phyloP scores from a whole-genome alignment of 2,888 invertebrate species.

The Polyommatus icarus region DNA sequence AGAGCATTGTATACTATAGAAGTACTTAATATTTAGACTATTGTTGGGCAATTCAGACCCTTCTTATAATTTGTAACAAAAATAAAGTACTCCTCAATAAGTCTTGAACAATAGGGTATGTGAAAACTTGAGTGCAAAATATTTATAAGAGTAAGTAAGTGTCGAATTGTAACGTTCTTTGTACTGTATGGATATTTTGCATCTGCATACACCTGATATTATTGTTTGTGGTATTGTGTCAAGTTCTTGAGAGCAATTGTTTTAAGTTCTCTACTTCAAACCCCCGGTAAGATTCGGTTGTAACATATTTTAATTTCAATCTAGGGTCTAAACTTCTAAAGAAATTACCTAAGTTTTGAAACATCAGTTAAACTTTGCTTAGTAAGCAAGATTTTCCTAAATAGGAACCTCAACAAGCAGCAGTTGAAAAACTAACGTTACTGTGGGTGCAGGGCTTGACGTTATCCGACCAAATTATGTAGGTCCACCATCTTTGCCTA shows the following conservation, averaged over 20 bases:
- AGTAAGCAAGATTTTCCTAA: no score
- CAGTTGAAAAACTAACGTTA: no score
- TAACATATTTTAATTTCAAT: background rate
- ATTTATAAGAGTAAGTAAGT: background rate
- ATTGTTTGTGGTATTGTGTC: conserved; percentile 10
- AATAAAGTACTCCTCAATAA: background rate
- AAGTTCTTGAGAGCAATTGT: conserved; percentile 38
- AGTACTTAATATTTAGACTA: background rate
- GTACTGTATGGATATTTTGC: background rate
- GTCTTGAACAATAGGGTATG: background rate
- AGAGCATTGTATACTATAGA: background rate
- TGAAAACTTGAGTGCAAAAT: background rate
- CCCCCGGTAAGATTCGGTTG: conserved; percentile 23
- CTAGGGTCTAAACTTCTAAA: background rate
- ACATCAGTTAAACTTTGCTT: background rate
- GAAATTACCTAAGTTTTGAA: background rate
- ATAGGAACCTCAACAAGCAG: no score
- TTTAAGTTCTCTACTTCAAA: conserved; percentile 34
- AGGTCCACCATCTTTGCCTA: background rate
- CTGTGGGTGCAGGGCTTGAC: background rate
- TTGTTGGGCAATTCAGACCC: background rate
- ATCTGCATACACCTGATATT: background rate
- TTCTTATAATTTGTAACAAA: background rate
- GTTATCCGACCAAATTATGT: background rate
- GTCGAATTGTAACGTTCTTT: background rate